Conservation (phyloP, 2,113 vertebrate species). For the Mionectes macconnelli region DNA sequence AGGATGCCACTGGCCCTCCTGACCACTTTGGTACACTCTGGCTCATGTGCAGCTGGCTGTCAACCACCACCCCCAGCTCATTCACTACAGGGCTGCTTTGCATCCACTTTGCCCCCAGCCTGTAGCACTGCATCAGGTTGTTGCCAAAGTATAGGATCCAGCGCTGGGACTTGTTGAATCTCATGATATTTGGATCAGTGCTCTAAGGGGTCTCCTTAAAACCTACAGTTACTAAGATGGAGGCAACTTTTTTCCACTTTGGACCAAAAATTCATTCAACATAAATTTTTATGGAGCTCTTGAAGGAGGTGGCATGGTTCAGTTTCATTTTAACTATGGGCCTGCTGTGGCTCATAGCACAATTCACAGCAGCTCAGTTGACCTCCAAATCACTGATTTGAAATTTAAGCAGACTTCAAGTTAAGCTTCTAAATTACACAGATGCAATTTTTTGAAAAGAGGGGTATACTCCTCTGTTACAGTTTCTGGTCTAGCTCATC, state of each 20-base stretch:
- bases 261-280: background rate
- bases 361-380: background rate
- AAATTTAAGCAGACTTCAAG: background rate
- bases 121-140: background rate
- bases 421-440: background rate
- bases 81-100: background rate
- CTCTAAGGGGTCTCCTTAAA: background rate
- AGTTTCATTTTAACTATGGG: constrained; percentile 27
- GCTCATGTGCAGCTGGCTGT: background rate
- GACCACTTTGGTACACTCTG: background rate
- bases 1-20: background rate
- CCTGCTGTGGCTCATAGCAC: constrained; percentile 5
- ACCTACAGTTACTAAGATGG: background rate
- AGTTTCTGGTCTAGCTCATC: background rate
- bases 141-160: background rate
- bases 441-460: background rate
- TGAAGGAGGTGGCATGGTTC: background rate
- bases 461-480: background rate
- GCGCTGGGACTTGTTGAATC: too few species aligned
- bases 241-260: background rate
- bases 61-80: background rate
- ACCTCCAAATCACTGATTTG: background rate
- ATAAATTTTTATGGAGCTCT: constrained; percentile 21
- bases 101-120: rapidly evolving
- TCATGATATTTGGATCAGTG: background rate